Base-by-base conservation (phyloP, 92 coral and sea anemone species). In the Virgularia gustaviana region DNA sequence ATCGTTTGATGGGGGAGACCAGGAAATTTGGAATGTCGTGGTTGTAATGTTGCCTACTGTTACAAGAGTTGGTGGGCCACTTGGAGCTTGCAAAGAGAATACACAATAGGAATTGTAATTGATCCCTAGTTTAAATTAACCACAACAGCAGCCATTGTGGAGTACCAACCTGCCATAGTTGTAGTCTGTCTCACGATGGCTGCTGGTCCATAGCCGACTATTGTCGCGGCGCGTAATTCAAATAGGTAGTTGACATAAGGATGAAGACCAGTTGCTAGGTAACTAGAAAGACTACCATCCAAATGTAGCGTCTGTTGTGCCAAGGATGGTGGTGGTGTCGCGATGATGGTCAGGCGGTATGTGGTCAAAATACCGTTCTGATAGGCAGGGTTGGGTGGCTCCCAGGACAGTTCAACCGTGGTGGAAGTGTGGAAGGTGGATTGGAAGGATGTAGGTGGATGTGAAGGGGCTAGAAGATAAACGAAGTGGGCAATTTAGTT, bases 381-480 rank as follows among this genome's bases (percentile, higher is more conserved):
- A 29, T 66, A 41, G 4, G 24, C 36, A 28, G 58, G 36, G 5
- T 27, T 23, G 16, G 73, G 73, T 37, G 27, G 11, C 0, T 13
- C 22, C 73, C 73, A 66, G 0, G 49, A 28, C 57, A 66, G 39
- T 29, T 7, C 34, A 13, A 66, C 20, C 7, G 28, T 36, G 30
- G 19, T 66, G 8, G 73, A 66, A 57, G 43, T 66, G 19, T 43
- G 16, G 23, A 44, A 66, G 32, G 18, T 11, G 18, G 33, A 37
- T 23, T n/a, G 30, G 57, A 66, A 66, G 39, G 19, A 42, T 16
- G 55, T 51, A 47, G 79, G 87, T 22, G 82, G 78, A 7, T 80
- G 63, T 57, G 91, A 87, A 29, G 47, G 77, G 5, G 85, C 85
- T 72, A 36, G 65, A 42, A 76, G 6, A 57, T 28, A 8, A 2